A percentile compares a stretch with the other conserved stretches of the same genome.
These are phyloP conservation scores for Thymelicus sylvestris DNA, from an alignment of 2,888 invertebrate species.

Conservation along the genomic window DNA sequence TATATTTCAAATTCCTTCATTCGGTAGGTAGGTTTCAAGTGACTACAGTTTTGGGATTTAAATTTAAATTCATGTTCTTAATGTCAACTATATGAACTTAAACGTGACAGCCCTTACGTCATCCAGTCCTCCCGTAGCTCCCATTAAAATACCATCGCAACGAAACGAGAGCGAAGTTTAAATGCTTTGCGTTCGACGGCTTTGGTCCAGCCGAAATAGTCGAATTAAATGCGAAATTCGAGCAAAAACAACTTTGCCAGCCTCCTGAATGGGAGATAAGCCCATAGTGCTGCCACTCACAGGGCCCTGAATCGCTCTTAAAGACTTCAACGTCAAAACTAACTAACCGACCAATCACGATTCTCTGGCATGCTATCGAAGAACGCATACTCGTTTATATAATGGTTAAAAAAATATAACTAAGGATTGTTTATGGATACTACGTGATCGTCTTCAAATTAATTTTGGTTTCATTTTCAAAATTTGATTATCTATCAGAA, in stretches of 20 bases:
- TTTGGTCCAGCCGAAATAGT: conserved; percentile 36
- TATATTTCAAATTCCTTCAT: too few relatives aligned
- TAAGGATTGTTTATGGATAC: too few relatives aligned
- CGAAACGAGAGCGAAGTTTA: conserved; percentile 36
- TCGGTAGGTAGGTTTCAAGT: neutral
- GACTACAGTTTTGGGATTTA: neutral
- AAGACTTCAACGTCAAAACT: conserved; percentile 29
- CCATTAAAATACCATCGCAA: conserved; percentile 33
- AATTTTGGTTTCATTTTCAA: too few relatives aligned
- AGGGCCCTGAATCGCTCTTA: neutral
- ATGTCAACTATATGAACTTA: neutral
- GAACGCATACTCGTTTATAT: neutral
- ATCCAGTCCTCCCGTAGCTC: conserved; percentile 14
- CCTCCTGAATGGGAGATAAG: conserved; percentile 25
- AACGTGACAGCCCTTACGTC: conserved; percentile 19
- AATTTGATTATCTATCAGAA: too few relatives aligned
- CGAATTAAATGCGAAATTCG: conserved; percentile 37
- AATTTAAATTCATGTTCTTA: neutral
- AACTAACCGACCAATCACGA: conserved; percentile 25
- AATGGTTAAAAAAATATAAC: too few relatives aligned
- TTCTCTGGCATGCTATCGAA: conserved; percentile 7
- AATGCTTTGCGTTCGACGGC: conserved; percentile 33
- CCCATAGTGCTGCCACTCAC: conserved; percentile 34
- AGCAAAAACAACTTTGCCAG: conserved; percentile 17
- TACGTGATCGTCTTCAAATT: too few relatives aligned